phyloP scores from a whole-genome alignment of 37 sponge, comb jelly and placozoan species.

The Ephydatia muelleri region DNA sequence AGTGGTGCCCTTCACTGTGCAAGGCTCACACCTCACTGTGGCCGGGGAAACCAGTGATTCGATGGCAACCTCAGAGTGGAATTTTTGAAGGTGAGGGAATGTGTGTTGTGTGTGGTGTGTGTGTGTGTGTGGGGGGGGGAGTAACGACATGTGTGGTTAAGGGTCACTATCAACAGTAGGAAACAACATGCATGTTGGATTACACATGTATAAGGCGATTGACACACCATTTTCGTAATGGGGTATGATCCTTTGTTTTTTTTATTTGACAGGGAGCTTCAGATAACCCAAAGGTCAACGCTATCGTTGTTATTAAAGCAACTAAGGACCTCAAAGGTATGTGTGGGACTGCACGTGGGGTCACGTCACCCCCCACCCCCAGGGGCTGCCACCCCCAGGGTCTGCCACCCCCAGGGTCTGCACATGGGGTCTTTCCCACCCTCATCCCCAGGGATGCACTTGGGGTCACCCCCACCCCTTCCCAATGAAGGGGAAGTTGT shows the following conservation, averaged over 20 bases:
- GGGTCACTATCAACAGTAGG: too few relatives aligned
- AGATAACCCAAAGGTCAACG: slow-evolving; percentile 98
- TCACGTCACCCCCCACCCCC: background rate
- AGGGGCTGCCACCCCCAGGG: too few relatives aligned
- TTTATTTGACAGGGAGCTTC: slow-evolving; percentile 66
- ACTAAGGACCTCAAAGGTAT: slow-evolving; percentile 48
- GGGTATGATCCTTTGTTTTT: slow-evolving; percentile 75
- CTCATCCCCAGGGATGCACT: too few relatives aligned
- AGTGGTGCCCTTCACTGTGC: slow-evolving; percentile 76
- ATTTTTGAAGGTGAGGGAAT: slow-evolving; percentile 82
- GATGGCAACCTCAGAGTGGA: slow-evolving; percentile 77
- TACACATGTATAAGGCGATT: slow-evolving; percentile 84
- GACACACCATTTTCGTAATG: slow-evolving; percentile 85
- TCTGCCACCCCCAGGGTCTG: too few relatives aligned
- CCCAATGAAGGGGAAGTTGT: too few relatives aligned
- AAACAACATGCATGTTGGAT: slow-evolving; percentile 44
- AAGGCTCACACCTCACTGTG: slow-evolving; percentile 60
- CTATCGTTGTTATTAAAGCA: slow-evolving; percentile 82
- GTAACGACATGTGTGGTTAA: too few relatives aligned
- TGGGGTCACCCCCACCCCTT: too few relatives aligned
- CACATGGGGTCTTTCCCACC: too few relatives aligned
- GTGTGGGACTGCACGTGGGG: background rate
- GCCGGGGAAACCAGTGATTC: slow-evolving; percentile 51
- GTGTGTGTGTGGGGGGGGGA: slow-evolving; percentile 58
- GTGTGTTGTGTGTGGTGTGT: slow-evolving; percentile 84